Evolutionary conservation across 2,888 invertebrate genomes (phyloP), one percentile per base, ranked within the genome.

Genomic region (Arctia plantaginis): DNA sequence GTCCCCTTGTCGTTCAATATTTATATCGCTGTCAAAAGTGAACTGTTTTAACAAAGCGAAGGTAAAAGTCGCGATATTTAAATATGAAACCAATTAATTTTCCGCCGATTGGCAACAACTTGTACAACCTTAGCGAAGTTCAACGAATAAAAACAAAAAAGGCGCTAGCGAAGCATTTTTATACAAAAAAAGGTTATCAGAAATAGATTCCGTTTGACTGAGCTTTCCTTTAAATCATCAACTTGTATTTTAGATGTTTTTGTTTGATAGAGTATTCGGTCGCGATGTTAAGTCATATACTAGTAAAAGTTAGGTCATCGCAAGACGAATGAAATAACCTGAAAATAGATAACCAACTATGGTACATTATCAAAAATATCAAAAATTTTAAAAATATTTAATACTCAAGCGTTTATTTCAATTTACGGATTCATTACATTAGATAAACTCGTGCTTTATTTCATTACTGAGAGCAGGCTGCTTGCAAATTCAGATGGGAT

Each of bases 31-130:
- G 66, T 78, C 76, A 84, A 81, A 77, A 81, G 81, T 81, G 62
- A 73, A 81, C n/a, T 18, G 72, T 78, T 80, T 82, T 75, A 66
- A 59, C 35, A 75, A 77, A 80, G 80, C 74, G 77, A 77, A 67
- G 47, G 66, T 69, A 84, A 75, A 84, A 83, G 77, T 78, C 66
- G 62, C 71, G 75, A 72, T 80, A 78, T 83, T 83, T 74, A 78
- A 85, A 85, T 77, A 85, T 79, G 79, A 80, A 83, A 81, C 82
- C 83, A 85, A 85, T 85, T 85, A 85, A 80, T 82, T 85, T 65
- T 77, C 72, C 77, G 70, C 80, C 82, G 82, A 85, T 85, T 85
- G 82, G 74, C 78, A 85, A 78, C 77, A 78, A 83, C 83, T 78
- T 83, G 76, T 84, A 83, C 77, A 78, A 74, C 80, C 77, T 74